Conservation (phyloP, 2,113 vertebrate species). For the Lepisosteus osseus region DNA sequence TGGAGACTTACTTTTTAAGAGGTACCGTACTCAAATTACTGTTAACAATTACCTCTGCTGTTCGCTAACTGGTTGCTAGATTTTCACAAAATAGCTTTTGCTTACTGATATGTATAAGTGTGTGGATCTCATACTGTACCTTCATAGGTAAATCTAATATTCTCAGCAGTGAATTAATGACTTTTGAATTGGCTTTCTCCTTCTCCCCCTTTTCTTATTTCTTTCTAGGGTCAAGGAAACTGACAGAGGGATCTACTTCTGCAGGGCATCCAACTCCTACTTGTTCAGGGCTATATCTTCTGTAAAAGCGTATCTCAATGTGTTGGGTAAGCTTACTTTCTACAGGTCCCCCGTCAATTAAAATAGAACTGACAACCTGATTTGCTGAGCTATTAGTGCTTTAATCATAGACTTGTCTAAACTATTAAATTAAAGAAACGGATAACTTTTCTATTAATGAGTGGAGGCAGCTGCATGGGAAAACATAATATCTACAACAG, state of each 20-base stretch:
- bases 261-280: slow-evolving; percentile 55
- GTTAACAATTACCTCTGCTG: too few relatives aligned
- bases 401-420: too few relatives aligned
- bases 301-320: slow-evolving; percentile 45
- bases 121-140: neutral
- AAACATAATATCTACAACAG: too few relatives aligned
- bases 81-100: neutral
- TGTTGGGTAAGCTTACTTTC: slow-evolving; percentile 48
- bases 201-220: neutral
- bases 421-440: too few relatives aligned
- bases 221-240: slow-evolving; percentile 50
- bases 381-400: too few relatives aligned
- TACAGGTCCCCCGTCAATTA: too few relatives aligned
- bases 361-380: too few relatives aligned
- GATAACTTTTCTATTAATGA: too few relatives aligned
- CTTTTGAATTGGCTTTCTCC: too few relatives aligned
- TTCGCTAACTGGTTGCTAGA: neutral
- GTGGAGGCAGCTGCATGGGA: too few relatives aligned
- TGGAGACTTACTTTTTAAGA: slow-evolving; percentile 63
- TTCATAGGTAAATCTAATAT: too few relatives aligned
- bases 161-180: too few relatives aligned
- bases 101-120: neutral
- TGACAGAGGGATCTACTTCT: slow-evolving; percentile 64
- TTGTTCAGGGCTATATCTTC: slow-evolving; percentile 57
- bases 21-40: slow-evolving; percentile 34